A percentile compares a stretch with the other conserved stretches of the same genome.
Conservation (phyloP, 2,113 vertebrate species). For the Myotis davidii region DNA sequence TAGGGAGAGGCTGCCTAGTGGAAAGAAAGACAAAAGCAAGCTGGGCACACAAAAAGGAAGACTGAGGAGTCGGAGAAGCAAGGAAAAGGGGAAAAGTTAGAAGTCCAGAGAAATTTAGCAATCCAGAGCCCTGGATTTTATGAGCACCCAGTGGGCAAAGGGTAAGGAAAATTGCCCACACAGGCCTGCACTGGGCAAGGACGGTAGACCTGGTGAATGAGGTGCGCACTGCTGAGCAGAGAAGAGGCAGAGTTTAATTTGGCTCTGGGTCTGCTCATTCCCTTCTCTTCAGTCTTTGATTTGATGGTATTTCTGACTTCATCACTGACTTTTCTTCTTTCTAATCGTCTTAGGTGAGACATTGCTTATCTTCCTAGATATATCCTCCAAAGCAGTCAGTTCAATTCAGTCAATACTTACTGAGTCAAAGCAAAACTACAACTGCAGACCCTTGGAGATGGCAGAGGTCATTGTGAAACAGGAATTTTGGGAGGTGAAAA, state of each 20-base stretch:
- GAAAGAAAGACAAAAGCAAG: background rate
- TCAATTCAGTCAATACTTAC: background rate
- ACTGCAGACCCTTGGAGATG: background rate
- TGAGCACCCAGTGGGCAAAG: background rate
- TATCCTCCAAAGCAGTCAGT: background rate
- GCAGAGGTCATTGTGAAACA: background rate
- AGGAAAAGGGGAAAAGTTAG: background rate
- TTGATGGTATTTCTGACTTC: background rate
- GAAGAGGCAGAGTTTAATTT: background rate
- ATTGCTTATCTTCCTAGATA: background rate
- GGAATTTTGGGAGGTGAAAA: no score
- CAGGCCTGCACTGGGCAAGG: background rate
- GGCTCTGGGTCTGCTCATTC: background rate
- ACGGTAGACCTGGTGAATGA: background rate
- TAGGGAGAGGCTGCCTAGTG: background rate
- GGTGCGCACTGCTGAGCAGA: fast-evolving
- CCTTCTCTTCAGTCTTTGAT: background rate
- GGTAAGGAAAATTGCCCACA: background rate
- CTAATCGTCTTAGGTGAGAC: background rate
- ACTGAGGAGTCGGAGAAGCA: background rate
- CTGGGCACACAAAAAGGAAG: background rate
- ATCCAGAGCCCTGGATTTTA: background rate
- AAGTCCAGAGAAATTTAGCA: background rate
- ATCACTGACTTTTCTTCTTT: background rate
- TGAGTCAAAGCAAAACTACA: background rate